Base-by-base conservation (phyloP, 2,113 vertebrate genomes). In the Grammomys surdaster region DNA sequence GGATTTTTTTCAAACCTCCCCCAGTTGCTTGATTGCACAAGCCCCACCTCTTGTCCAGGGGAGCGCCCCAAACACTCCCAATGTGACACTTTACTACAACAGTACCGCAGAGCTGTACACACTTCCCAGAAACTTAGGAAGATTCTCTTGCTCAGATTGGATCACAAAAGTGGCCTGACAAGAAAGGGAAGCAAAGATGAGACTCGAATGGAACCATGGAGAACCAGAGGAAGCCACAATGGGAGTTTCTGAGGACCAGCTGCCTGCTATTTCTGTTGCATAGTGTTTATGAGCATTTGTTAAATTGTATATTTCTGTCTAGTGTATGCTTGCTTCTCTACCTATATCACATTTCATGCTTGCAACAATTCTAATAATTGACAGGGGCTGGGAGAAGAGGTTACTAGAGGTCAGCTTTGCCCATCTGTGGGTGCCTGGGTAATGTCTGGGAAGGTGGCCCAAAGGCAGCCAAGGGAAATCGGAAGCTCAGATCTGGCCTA, bases 1-100 rank as follows among this genome's bases (percentile, higher is more conserved):
- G 81, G 14, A 28, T n/a, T 26, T n/a, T 31, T 51, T 40, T 24
- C 33, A 12, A 20, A 0, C 1, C 9, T 56, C 36, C 17, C 17
- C 40, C 19, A 24, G 9, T 4, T 2, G 0, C 9, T 0, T 0
- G 5, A 28, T 28, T 76, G 70, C 43, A 7, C 0, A 58, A 11
- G 31, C 60, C 43, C 7, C 14, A 5, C n/a, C 2, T 0, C 0
- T 22, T 2, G 1, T 24, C 46, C 31, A 3, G 75, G 43, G 28
- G 12, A 75, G 63, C 48, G 43, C 56, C 36, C 2, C n/a, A 20
- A 7, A 54, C 48, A 46, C 72, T 36, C 91, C 87, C 87, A 65
- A 1, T 88, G 96, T 84, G 92, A 85, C 60, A 48, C 0, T 1
- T 89, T 0, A 0, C 48, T 0, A 28, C 48, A 72, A 82, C 33